Percentiles rank a stretch among this genome's conserved stretches.
phyloP scores from a whole-genome alignment of 2,888 invertebrate species.

The Watsonalla cultraria region DNA sequence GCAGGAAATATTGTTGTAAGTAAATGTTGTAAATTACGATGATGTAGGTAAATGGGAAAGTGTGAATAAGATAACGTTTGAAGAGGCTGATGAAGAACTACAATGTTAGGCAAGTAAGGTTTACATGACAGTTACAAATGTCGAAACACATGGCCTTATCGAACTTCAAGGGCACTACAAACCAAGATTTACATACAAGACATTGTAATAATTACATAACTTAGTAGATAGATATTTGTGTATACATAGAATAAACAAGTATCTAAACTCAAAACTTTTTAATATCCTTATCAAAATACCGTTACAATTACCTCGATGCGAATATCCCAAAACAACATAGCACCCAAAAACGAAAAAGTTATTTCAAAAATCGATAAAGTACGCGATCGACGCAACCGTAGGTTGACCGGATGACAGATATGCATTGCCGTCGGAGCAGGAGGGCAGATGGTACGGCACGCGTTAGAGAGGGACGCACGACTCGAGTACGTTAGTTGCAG shows the following conservation, averaged over 20 bases:
- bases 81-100: too few relatives aligned
- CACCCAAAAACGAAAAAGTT: not conserved
- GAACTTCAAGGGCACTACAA: not conserved
- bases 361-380: constrained; percentile 53
- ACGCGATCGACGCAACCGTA: constrained; percentile 45
- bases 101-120: not conserved
- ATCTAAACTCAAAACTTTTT: not conserved
- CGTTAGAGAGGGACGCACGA: constrained; percentile 47
- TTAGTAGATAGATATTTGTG: too few relatives aligned
- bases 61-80: too few relatives aligned
- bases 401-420: constrained; percentile 64
- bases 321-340: not conserved
- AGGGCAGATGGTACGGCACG: constrained; percentile 20
- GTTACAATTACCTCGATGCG: not conserved
- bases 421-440: constrained; percentile 45
- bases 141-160: not conserved
- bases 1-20: constrained; percentile 1
- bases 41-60: not conserved
- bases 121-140: not conserved
- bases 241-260: not conserved
- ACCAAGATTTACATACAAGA: not conserved
- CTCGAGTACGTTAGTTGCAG: constrained; percentile 70
- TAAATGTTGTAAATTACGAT: not conserved
- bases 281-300: not conserved
- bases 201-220: too few relatives aligned